Percentiles rank a stretch among this genome's conserved stretches.
Conservation (phyloP, 1,140 invertebrate species). For the Ruditapes philippinarum region DNA sequence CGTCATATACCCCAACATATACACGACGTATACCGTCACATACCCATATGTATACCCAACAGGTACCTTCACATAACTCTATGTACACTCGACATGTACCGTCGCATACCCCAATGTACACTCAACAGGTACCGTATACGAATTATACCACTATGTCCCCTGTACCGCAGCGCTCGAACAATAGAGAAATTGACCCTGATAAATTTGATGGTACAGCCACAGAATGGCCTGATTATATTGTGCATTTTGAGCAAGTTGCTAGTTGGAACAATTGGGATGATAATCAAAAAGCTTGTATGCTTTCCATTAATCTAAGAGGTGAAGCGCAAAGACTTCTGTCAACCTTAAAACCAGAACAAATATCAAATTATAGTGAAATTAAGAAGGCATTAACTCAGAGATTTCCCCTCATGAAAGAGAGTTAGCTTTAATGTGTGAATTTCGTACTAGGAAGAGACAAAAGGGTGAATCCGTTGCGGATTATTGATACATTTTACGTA, state of each 20-base stretch:
- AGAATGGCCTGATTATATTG: slow-evolving; percentile 65
- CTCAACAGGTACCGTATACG: too few relatives aligned
- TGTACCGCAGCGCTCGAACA: too few relatives aligned
- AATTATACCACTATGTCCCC: too few relatives aligned
- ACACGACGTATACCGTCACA: too few relatives aligned
- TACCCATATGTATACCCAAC: too few relatives aligned
- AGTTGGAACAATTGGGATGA: slow-evolving; percentile 59
- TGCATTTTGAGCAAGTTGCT: slow-evolving; percentile 64
- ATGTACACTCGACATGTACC: too few relatives aligned
- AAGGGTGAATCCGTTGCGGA: slow-evolving; percentile 33
- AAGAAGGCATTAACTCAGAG: slow-evolving; percentile 31
- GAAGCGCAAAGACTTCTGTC: slow-evolving; percentile 46
- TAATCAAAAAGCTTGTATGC: slow-evolving; percentile 41
- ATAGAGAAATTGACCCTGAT: slow-evolving; percentile 27
- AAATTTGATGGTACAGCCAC: slow-evolving; percentile 54
- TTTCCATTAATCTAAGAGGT: slow-evolving; percentile 54
- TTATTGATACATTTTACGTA: slow-evolving; percentile 54
- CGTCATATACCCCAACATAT: too few relatives aligned
- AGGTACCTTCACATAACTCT: too few relatives aligned
- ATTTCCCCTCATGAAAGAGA: slow-evolving; percentile 46
- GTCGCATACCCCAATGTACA: too few relatives aligned
- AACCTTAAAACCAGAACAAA: not conserved
- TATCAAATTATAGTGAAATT: slow-evolving; percentile 17
- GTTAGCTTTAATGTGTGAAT: slow-evolving; percentile 46
- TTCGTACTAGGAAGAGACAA: slow-evolving; percentile 25